These are phyloP conservation scores for Corynorhinus townsendii DNA, from an alignment of 2,113 vertebrate species.

Conservation along the genomic window DNA sequence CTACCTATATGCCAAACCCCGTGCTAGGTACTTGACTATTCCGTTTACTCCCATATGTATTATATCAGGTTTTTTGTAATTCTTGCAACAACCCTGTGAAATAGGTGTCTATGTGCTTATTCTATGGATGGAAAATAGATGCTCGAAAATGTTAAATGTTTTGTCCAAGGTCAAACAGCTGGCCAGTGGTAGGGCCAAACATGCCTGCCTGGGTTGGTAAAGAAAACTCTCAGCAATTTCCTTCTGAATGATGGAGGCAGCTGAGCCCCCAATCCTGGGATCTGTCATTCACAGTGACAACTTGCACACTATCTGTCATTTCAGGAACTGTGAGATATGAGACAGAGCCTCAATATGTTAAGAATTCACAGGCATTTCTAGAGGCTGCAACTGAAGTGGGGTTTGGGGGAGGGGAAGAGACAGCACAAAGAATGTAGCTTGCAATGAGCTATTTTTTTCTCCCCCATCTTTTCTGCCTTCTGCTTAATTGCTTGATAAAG, in stretches of 20 bases:
- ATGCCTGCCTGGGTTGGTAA: background rate
- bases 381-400: slow-evolving; percentile 11
- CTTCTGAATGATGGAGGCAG: background rate
- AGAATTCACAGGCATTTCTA: slow-evolving; percentile 2
- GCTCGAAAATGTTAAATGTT: background rate
- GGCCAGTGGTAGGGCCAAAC: background rate
- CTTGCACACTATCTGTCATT: slow-evolving; percentile 35
- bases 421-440: background rate
- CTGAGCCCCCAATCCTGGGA: background rate
- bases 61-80: background rate
- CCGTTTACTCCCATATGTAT: background rate
- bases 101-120: background rate
- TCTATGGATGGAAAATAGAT: background rate
- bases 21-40: background rate
- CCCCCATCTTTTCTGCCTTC: slow-evolving; percentile 19
- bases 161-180: background rate
- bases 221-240: background rate
- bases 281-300: slow-evolving; percentile 43
- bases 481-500: slow-evolving; percentile 40
- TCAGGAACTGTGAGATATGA: slow-evolving; percentile 29
- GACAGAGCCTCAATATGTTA: slow-evolving; percentile 17
- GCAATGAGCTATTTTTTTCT: slow-evolving; percentile 22
- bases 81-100: background rate
- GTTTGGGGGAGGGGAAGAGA: background rate
- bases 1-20: background rate